These are phyloP conservation scores for Bergia sp. DNA, from an alignment of 92 coral and sea anemone genomes.

Conservation along the genomic window DNA sequence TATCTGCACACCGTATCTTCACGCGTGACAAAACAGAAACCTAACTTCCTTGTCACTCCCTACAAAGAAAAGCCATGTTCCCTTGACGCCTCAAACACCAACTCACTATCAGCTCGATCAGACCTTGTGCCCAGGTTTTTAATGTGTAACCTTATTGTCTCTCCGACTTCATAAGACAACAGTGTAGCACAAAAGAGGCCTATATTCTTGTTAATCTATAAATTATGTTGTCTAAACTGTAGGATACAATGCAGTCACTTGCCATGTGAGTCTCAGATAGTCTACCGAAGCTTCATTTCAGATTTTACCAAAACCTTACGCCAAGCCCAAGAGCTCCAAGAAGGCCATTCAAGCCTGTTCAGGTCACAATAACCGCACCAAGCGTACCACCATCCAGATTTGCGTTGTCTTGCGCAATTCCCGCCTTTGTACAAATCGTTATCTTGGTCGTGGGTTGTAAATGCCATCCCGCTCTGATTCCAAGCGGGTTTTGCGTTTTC, in stretches of 20 bases:
- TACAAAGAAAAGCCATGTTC: too few species aligned
- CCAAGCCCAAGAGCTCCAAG: not conserved
- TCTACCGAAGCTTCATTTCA: conserved; percentile 15
- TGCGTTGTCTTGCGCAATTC: not conserved
- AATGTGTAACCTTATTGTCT: too few species aligned
- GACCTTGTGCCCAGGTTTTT: too few species aligned
- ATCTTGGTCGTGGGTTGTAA: conserved; percentile 9
- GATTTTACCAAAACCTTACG: not conserved
- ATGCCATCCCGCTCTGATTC: not conserved
- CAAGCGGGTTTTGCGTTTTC: not conserved
- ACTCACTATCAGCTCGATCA: too few species aligned
- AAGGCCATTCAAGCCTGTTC: not conserved
- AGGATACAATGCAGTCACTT: not conserved
- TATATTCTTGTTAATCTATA: too few species aligned
- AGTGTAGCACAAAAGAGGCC: too few species aligned
- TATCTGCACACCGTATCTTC: too few species aligned
- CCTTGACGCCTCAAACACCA: too few species aligned
- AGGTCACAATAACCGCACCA: not conserved
- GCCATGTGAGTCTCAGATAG: not conserved
- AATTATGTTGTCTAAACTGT: too few species aligned
- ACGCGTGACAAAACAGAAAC: too few species aligned
- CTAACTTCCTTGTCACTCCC: too few species aligned
- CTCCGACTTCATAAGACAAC: too few species aligned
- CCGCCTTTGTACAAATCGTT: not conserved
- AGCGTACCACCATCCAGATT: conserved; percentile 9